These are phyloP conservation scores for Egretta garzetta DNA, from an alignment of 2,113 vertebrate species.

Conservation along the genomic window DNA sequence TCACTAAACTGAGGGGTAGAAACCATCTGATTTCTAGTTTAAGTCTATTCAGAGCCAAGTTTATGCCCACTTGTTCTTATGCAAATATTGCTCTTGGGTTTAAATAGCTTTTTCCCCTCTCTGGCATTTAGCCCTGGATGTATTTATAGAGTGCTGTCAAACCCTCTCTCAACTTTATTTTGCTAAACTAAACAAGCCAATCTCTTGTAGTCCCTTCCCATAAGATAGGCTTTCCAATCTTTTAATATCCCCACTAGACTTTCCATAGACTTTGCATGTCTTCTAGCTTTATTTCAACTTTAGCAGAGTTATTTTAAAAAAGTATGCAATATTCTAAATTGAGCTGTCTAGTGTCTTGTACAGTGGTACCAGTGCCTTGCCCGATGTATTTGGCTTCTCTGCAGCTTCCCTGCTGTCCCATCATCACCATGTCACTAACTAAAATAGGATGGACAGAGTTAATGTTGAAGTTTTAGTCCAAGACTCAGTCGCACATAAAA, in stretches of 20 bases:
- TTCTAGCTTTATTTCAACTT: conserved; percentile 2
- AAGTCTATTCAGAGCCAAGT: conserved; percentile 22
- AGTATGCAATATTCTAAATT: background rate
- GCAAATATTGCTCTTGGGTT: conserved; percentile 67
- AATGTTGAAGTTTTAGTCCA: background rate
- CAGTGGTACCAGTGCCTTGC: background rate
- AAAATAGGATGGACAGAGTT: background rate
- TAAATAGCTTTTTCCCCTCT: conserved; percentile 44
- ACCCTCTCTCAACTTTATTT: conserved; percentile 26
- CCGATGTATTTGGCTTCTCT: background rate
- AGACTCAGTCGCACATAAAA: background rate
- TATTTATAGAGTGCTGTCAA: conserved; percentile 63
- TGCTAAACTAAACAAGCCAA: conserved; percentile 61
- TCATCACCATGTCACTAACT: background rate
- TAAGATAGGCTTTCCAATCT: conserved; percentile 45
- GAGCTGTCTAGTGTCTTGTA: background rate
- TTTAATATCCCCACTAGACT: conserved; percentile 17
- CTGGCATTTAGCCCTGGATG: conserved; percentile 42
- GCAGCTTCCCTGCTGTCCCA: background rate
- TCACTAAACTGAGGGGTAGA: background rate
- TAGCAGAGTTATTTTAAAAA: background rate
- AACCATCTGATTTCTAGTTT: conserved; percentile 5
- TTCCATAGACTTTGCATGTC: background rate
- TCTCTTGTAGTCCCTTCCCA: conserved; percentile 45
- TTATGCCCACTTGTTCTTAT: conserved; percentile 60